Conservation (phyloP, 2,888 invertebrate genomes). For the Eupithecia insigniata region DNA sequence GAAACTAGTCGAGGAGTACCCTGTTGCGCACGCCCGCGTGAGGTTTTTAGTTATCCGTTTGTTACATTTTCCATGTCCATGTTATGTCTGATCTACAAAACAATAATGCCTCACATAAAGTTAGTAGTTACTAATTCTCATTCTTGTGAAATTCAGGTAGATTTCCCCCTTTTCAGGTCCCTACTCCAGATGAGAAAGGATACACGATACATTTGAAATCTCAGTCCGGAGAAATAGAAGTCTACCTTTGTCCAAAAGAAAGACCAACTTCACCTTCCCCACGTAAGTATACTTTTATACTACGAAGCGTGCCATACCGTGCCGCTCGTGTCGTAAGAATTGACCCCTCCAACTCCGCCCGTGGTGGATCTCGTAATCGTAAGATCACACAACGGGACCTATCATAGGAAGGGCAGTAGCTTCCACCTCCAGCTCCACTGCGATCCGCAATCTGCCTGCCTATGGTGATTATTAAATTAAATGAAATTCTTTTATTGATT, state of each 20-base stretch:
- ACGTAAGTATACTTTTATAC: constrained; percentile 59
- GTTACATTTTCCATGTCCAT: too few species aligned
- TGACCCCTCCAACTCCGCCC: not conserved
- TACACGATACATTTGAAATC: constrained; percentile 95
- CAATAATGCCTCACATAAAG: not conserved
- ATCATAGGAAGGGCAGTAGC: too few species aligned
- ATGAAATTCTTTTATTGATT: too few species aligned
- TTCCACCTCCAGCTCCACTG: not conserved
- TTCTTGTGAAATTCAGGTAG: not conserved
- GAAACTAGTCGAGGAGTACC: too few species aligned
- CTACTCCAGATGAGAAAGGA: constrained; percentile 85
- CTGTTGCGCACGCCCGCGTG: too few species aligned
- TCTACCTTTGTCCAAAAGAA: constrained; percentile 96
- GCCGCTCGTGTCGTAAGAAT: not conserved
- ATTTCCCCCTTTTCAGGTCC: constrained; percentile 79
- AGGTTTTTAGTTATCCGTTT: too few species aligned
- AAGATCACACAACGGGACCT: not conserved
- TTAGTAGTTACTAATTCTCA: not conserved
- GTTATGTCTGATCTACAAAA: not conserved
- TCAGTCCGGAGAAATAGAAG: constrained; percentile 95
- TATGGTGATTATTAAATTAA: too few species aligned
- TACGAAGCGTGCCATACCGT: not conserved
- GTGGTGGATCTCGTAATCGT: too few species aligned
- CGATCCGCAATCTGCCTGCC: not conserved
- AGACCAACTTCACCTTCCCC: constrained; percentile 75